Base-by-base conservation (phyloP, 1,140 invertebrate species). In the Dinothrombium tinctorium region DNA sequence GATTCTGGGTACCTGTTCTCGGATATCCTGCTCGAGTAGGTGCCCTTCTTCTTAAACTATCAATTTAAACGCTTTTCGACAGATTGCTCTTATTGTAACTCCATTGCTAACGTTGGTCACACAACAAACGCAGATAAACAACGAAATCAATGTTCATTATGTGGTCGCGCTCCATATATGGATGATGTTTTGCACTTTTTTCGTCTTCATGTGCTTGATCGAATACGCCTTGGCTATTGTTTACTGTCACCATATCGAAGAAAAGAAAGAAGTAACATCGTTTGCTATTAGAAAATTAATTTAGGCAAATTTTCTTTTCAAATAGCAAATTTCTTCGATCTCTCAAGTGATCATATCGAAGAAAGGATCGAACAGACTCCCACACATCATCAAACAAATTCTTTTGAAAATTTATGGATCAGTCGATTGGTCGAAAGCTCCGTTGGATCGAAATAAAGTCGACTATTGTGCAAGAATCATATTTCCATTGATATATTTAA, bases 131-230 rank as follows among this genome's bases (percentile, higher is more conserved):
- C 49, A 54, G 22, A 29, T 39, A 8, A 82, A 77, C 42, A 43
- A 39, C 17, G 43, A 51, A 33, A 43, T 52, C 8, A 47, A 46
- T 28, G 65, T 66, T 0, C 64, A 62, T 0, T 67, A 66, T 39
- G 54, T 65, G 2, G 65, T 68, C 50, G 64, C 63, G 9, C 56
- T 67, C 40, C 62, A 66, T 48, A 56, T 67, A 4, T 66, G 65
- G 63, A 63, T 63, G 58, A 56, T 59, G 14, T 52, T 52, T 9
- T 82, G 79, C 49, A 77, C 83, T 68, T 66, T 80, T 38, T 82
- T 80, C 40, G 77, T 84, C 82, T 83, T 36, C 52, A 71, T 74
- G 2, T 73, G 77, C 4, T 59, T 83, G 8, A 70, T 74, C 20
- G 79, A 84, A 62, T 83, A 81, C 54, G 76, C 80, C 0, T 71